Conservation (phyloP, 2,113 vertebrate species). For the Herpetotheres cachinnans region DNA sequence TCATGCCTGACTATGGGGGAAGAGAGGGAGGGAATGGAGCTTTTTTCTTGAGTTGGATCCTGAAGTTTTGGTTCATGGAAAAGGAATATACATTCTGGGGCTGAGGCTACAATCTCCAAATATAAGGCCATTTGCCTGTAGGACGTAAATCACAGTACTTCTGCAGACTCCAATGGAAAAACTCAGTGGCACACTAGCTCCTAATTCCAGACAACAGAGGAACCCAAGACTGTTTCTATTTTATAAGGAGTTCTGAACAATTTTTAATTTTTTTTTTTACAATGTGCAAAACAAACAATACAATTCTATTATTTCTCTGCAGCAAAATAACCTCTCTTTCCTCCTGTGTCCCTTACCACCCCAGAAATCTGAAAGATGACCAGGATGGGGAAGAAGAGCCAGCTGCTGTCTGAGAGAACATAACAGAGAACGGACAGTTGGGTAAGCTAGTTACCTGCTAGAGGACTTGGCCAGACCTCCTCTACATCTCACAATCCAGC, state of each 20-base stretch:
- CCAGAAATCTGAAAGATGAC: neutral
- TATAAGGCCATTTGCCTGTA: neutral
- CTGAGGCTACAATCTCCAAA: neutral
- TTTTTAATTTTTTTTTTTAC: neutral
- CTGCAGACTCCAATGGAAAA: neutral
- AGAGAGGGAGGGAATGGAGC: neutral
- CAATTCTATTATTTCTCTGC: neutral
- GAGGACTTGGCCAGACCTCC: neutral
- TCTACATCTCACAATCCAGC: neutral
- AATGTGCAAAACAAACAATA: neutral
- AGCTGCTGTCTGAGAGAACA: neutral
- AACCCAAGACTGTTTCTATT: neutral
- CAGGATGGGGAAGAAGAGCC: neutral
- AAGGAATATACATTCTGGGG: neutral
- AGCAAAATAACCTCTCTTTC: neutral
- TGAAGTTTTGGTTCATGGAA: neutral
- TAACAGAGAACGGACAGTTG: neutral
- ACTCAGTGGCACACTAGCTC: neutral
- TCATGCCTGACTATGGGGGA: neutral
- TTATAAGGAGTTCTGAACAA: neutral
- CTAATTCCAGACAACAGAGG: neutral
- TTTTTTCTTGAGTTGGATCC: neutral
- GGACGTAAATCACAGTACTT: neutral
- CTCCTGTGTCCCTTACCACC: neutral
- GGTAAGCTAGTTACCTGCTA: neutral